Evolutionary conservation across 2,797 vertebrate species (phyloP).

Genomic region (Clarias pachynema): DNA sequence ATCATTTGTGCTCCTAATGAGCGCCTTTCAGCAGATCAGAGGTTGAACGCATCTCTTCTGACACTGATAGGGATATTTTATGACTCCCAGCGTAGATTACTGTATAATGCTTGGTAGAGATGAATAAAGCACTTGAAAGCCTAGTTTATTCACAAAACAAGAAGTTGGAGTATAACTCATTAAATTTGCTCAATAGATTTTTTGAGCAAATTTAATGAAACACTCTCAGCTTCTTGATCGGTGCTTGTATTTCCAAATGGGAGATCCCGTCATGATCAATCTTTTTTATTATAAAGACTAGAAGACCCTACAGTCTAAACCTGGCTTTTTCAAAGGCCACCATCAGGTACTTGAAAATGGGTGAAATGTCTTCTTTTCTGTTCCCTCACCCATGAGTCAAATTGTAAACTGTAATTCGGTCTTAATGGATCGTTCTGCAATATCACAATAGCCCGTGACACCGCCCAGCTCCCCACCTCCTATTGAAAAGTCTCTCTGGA

Average conservation of each 20-base stretch:
- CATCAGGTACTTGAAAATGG: background rate
- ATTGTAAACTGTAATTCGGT: conserved; percentile 25
- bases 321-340: background rate
- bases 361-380: background rate
- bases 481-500: conserved; percentile 54
- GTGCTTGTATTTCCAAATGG: background rate
- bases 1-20: conserved; percentile 76
- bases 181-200: conserved; percentile 25
- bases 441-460: conserved; percentile 31
- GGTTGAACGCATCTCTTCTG: conserved; percentile 66
- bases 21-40: conserved; percentile 70
- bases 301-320: background rate
- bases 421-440: conserved; percentile 24
- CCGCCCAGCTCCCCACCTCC: conserved; percentile 40
- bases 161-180: conserved; percentile 13
- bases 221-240: background rate
- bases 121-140: conserved; percentile 7
- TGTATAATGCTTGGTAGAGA: conserved; percentile 41
- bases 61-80: conserved; percentile 63
- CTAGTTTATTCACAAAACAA: conserved; percentile 6
- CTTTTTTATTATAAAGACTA: background rate
- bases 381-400: conserved; percentile 18
- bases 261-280: background rate
- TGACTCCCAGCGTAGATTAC: conserved; percentile 57
- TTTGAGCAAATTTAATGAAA: background rate